A percentile compares a stretch with the other conserved stretches of the same genome.
phyloP scores from a whole-genome alignment of 1,140 invertebrate genomes.

The Drosophila parabipectinata region DNA sequence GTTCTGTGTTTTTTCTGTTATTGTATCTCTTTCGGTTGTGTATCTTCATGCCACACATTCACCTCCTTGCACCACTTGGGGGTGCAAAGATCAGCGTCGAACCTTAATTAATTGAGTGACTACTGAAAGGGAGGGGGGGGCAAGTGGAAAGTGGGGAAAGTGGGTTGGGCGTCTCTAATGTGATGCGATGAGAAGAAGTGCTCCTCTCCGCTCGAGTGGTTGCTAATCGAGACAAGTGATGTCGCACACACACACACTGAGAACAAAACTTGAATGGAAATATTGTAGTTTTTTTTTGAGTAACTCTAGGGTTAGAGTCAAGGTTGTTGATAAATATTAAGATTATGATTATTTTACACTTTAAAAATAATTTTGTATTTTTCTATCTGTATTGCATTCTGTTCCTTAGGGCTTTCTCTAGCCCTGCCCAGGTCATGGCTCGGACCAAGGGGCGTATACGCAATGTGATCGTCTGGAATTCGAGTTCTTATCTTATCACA shows the following conservation, averaged over 20 bases:
- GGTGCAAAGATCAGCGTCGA: conserved; percentile 79
- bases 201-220: conserved; percentile 27
- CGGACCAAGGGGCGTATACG: conserved; percentile 28
- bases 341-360: not conserved
- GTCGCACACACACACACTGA: conserved; percentile 2
- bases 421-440: conserved; percentile 22
- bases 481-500: conserved; percentile 32
- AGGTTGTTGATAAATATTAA: not conserved
- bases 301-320: not conserved
- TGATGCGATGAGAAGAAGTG: conserved; percentile 17
- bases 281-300: too few relatives aligned
- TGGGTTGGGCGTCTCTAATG: conserved; percentile 25
- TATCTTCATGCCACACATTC: not conserved
- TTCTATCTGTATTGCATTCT: not conserved
- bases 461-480: conserved; percentile 20
- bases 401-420: not conserved
- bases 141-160: conserved; percentile 33
- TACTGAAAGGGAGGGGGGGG: not conserved
- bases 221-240: conserved; percentile 51
- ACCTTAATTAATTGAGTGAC: conserved; percentile 79
- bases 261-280: not conserved
- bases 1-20: conserved; percentile 6
- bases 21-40: too few relatives aligned
- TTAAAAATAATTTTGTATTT: not conserved
- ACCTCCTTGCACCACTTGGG: conserved; percentile 41